Evolutionary conservation across 2,113 vertebrate genomes (phyloP).

Genomic region (Petaurus breviceps): DNA sequence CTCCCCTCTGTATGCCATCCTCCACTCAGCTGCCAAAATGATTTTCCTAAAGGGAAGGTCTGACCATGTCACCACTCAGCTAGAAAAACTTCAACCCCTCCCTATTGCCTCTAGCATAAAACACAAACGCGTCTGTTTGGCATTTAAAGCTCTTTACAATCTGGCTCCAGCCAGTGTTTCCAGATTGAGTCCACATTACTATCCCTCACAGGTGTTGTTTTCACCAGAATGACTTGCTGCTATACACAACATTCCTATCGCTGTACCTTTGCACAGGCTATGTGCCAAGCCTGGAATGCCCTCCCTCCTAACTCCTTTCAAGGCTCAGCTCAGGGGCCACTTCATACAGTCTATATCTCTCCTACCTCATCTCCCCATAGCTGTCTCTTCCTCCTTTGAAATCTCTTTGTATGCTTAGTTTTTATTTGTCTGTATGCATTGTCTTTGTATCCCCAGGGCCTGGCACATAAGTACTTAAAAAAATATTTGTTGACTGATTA

Average conservation of each 20-base stretch:
- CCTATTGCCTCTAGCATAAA: neutral
- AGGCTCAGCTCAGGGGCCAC: too few species aligned
- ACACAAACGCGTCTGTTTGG: neutral
- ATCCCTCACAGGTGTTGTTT: neutral
- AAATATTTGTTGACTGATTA: too few species aligned
- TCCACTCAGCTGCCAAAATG: neutral
- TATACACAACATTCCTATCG: neutral
- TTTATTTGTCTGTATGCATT: too few species aligned
- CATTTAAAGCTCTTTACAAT: neutral
- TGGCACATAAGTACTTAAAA: too few species aligned
- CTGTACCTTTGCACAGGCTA: neutral
- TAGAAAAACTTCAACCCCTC: neutral
- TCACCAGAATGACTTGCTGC: neutral
- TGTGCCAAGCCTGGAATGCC: neutral
- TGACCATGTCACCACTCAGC: neutral
- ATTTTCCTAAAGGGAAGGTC: neutral
- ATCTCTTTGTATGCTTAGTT: neutral
- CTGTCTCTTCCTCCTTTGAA: neutral
- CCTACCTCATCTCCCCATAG: neutral
- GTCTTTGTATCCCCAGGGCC: too few species aligned
- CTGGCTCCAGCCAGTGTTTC: neutral
- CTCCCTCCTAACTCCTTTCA: neutral
- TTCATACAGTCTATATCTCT: too few species aligned
- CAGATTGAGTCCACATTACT: neutral
- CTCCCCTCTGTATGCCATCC: neutral